phyloP scores from a whole-genome alignment of 2,888 invertebrate species.

The Aspidiotus rigidus region DNA sequence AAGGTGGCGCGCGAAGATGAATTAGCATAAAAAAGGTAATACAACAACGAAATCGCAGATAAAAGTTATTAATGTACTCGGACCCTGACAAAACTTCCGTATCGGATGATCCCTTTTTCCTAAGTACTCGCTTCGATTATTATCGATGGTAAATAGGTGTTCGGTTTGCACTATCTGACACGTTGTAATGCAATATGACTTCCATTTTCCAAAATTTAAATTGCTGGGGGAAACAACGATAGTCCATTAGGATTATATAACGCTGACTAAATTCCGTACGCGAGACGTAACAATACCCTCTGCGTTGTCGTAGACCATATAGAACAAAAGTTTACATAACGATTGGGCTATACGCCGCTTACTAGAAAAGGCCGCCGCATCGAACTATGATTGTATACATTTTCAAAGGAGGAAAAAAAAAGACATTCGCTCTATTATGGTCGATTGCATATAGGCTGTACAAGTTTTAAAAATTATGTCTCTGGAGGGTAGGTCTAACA shows the following conservation, averaged over 20 bases:
- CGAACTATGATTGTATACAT: neutral
- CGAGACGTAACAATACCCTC: neutral
- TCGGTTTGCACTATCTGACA: slow-evolving; percentile 26
- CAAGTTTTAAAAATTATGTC: too few relatives aligned
- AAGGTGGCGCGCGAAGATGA: slow-evolving; percentile 16
- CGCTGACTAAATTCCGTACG: slow-evolving; percentile 6
- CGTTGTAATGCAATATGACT: slow-evolving; percentile 29
- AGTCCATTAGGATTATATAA: slow-evolving; percentile 31
- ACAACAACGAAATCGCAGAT: slow-evolving; percentile 22
- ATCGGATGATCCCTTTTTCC: slow-evolving; percentile 28
- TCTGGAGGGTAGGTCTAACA: too few relatives aligned
- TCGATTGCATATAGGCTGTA: slow-evolving; percentile 14
- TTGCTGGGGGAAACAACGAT: slow-evolving; percentile 32
- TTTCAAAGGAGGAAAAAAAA: slow-evolving; percentile 10
- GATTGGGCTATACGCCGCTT: slow-evolving; percentile 6
- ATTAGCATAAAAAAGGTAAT: slow-evolving; percentile 23
- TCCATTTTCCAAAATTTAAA: slow-evolving; percentile 32
- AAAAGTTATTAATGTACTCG: slow-evolving; percentile 31
- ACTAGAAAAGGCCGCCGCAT: slow-evolving; percentile 8
- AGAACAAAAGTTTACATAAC: slow-evolving; percentile 27
- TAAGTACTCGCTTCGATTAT: slow-evolving; percentile 28
- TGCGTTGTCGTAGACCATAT: slow-evolving; percentile 2
- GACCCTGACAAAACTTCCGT: slow-evolving; percentile 30
- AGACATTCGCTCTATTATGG: slow-evolving; percentile 6
- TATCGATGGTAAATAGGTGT: slow-evolving; percentile 31